Base-by-base conservation (phyloP, 2,888 invertebrate genomes). In the Cataglyphis albicans region DNA sequence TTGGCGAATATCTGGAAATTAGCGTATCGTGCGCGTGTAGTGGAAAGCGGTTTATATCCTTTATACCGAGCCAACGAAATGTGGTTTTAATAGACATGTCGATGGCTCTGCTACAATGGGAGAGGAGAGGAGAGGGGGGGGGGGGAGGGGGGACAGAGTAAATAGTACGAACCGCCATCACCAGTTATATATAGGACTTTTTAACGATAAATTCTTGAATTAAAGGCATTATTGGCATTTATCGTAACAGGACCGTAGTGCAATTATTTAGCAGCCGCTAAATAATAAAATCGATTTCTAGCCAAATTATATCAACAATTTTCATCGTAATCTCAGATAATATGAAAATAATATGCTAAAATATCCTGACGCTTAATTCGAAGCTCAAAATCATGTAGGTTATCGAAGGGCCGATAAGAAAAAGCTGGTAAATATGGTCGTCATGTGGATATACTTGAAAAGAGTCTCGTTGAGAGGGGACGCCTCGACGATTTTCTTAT, bases 371-470 rank as follows among this genome's bases (percentile, higher is more conserved):
- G 38, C 10, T 32, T 15, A 44, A 44, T 44, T 44, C 5, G 44
- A 48, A 44, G 41, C 41, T 15, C 4, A 44, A 48, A 7, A 32
- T 1, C 3, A 15, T 18, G 25, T 44, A 7, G 21, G 29, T 55
- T 21, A 78, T 78, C 38, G 25, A 7, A 29, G 7, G 15, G 1
- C 21, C 52, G 25, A 44, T 21, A 59, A 48, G 6, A 18, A 84
- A 88, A 76, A 83, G 61, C 32, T 63, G 35, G 76, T 81, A 84
- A 83, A 86, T 74, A 74, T 70, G 73, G 64, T 64, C 55, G 70
- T 52, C 89, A 89, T 88, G 61, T 89, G 89, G 84, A 87, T 85
- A 85, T 88, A 87, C 89, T 89, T 88, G 84, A 89, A 86, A 84
- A 72, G 83, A 82, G 73, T 81, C 55, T 75, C 38, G 25, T 70